These are phyloP conservation scores for Leistus spinibarbis DNA, from an alignment of 2,888 invertebrate genomes.

Conservation along the genomic window DNA sequence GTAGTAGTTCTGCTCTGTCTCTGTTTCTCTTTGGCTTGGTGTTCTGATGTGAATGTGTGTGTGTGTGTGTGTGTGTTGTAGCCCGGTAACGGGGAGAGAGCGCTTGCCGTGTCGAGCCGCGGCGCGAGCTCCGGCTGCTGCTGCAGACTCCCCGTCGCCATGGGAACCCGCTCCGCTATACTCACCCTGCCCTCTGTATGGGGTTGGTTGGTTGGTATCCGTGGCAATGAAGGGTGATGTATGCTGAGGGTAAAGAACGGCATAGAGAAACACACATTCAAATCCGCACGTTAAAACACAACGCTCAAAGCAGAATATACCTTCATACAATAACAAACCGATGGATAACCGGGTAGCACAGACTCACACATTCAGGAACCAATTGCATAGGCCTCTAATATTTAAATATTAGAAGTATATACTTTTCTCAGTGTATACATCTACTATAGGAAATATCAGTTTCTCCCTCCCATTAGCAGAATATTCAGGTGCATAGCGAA, in stretches of 20 bases:
- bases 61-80: background rate
- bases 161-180: conserved; percentile 27
- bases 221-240: background rate
- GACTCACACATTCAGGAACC: background rate
- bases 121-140: conserved; percentile 38
- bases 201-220: background rate
- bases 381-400: no score
- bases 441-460: no score
- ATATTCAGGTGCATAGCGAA: no score
- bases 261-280: background rate
- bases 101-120: conserved; percentile 28
- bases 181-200: background rate
- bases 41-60: no score
- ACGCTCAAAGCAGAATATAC: background rate
- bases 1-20: background rate
- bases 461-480: no score
- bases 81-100: background rate
- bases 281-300: background rate
- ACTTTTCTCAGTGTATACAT: no score
- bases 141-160: conserved; percentile 39
- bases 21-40: background rate
- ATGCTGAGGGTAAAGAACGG: background rate
- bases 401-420: no score
- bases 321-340: background rate
- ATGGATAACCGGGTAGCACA: background rate